Base-by-base conservation (phyloP, 2,888 invertebrate species). In the Physocephala rufipes region DNA sequence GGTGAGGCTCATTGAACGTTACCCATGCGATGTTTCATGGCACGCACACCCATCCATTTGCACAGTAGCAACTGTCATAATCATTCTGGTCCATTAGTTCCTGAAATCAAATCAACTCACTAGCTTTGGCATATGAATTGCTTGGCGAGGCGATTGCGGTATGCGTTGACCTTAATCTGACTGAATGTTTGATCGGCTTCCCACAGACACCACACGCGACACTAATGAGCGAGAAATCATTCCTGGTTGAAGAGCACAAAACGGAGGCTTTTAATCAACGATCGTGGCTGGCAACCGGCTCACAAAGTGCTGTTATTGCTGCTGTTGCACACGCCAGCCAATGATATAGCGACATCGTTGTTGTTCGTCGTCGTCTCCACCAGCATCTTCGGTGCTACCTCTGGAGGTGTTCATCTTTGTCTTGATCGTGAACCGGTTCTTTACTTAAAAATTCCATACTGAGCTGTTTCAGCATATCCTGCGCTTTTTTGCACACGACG, bases 1-100 rank as follows among this genome's bases (percentile, higher is more conserved):
- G 53, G 15, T 24, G 13, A 28, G 43, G 51, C 36, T 62, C 62
- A 62, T 36, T 55, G 36, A 36, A n/a, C 49, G 19, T 45, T 36
- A 59, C 30, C 26, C 30, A 16, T 28, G 7, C 28, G 21, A 21
- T 26, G 24, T 15, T 16, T 9, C 53, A 3, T 53, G 13, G 19
- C 62, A 62, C 12, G 16, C 43, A 43, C 45, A 24, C 43, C 4
- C 1, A 51, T 53, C 13, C 49, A 26, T 58, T 61, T 21, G 24
- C 63, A 63, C 62, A 62, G 68, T 62, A 68, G 68, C 62, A 7
- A 26, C 51, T 68, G 68, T 68, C 68, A 68, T 62, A 68, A 68
- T 68, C 62, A 68, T 68, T 68, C 62, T 68, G 62, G 51, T 49
- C 68, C 68, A 68, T 68, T 68, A 68, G 68, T 68, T 61, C 51